phyloP scores from a whole-genome alignment of 2,113 vertebrate genomes.

The Leptocoma aspasia region DNA sequence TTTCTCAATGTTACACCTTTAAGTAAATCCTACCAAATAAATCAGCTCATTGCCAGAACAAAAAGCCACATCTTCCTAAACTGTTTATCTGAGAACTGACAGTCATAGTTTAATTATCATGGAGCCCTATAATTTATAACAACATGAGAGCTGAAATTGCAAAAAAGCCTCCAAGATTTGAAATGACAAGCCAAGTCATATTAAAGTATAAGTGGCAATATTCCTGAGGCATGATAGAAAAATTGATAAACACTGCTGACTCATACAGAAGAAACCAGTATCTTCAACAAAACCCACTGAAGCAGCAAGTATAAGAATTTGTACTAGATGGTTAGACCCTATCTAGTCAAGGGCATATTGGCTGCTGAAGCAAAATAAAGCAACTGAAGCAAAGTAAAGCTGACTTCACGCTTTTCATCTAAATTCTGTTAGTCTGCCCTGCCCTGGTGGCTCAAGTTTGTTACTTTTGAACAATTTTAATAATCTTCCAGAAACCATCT shows the following conservation, averaged over 20 bases:
- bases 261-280: neutral
- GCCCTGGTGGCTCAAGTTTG: neutral
- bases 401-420: neutral
- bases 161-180: neutral
- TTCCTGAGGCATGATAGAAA: slow-evolving; percentile 17
- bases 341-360: neutral
- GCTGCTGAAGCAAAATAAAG: slow-evolving; percentile 1
- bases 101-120: neutral
- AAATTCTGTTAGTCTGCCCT: neutral
- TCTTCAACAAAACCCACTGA: slow-evolving; percentile 26
- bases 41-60: neutral
- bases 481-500: neutral
- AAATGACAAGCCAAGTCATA: slow-evolving; percentile 6
- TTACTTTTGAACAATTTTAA: neutral
- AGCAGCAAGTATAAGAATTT: slow-evolving; percentile 29
- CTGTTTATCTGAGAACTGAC: neutral
- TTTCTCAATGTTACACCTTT: neutral
- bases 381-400: neutral
- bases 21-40: neutral
- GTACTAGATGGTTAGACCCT: neutral
- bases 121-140: neutral
- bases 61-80: neutral
- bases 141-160: neutral
- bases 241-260: slow-evolving; percentile 42
- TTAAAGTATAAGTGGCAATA: slow-evolving; percentile 23